These are phyloP conservation scores for Actinia equina DNA, from an alignment of 64 coral and sea anemone genomes.

Conservation along the genomic window DNA sequence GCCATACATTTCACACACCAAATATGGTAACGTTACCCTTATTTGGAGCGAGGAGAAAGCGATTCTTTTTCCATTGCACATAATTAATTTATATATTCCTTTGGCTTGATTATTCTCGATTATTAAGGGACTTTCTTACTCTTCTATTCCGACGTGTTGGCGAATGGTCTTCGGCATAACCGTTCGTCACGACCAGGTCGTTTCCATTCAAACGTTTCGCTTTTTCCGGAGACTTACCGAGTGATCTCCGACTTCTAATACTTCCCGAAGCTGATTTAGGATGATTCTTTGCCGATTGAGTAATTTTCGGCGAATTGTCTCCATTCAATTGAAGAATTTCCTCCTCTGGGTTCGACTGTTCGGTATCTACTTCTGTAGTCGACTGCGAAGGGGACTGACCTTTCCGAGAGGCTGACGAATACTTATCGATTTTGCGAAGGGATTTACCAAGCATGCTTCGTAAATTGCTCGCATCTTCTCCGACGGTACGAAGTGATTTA, in stretches of 20 bases:
- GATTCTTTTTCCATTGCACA: background rate
- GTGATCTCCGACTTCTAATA: constrained; percentile 16
- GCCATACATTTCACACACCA: too few species aligned
- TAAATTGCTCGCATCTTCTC: constrained; percentile 80
- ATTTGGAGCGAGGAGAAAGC: background rate
- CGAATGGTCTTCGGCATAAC: constrained; percentile 4
- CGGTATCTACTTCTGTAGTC: constrained; percentile 29
- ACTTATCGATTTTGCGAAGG: constrained; percentile 86
- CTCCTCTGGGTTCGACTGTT: constrained; percentile 34
- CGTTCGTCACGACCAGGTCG: constrained; percentile 6
- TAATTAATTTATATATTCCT: background rate
- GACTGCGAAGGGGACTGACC: constrained; percentile 35
- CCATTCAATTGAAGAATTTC: constrained; percentile 10
- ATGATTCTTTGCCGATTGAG: constrained; percentile 22
- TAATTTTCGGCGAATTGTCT: background rate
- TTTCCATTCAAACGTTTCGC: background rate
- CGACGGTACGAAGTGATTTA: constrained; percentile 76
- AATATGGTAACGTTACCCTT: background rate
- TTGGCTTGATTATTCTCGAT: background rate
- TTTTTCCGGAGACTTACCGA: constrained; percentile 27
- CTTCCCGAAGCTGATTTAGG: constrained; percentile 20
- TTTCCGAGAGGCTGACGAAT: constrained; percentile 65
- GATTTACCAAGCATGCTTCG: constrained; percentile 95
- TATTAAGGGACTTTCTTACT: constrained; percentile 37
- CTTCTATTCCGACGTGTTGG: constrained; percentile 64